Evolutionary conservation across 2,888 invertebrate genomes (phyloP).

Genomic region (Caenorhabditis sp.): DNA sequence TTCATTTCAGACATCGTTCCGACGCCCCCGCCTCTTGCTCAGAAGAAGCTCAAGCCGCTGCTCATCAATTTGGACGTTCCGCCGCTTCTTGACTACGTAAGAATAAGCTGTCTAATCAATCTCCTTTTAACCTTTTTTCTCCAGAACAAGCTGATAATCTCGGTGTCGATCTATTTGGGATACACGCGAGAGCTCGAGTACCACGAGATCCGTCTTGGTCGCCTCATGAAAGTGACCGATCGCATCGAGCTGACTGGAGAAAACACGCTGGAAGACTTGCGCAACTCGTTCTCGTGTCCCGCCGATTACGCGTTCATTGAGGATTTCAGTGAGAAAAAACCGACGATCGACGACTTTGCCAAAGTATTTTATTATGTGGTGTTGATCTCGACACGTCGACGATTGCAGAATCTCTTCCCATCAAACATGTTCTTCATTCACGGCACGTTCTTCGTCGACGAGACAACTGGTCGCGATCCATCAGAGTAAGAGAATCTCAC

Average conservation of each 20-base stretch:
- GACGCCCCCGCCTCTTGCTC: too few relatives aligned
- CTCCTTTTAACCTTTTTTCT: not conserved
- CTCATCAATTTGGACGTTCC: not conserved
- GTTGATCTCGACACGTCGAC: too few relatives aligned
- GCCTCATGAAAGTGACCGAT: conserved; percentile 79
- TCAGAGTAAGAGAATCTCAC: conserved; percentile 80
- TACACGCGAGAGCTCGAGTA: conserved; percentile 62
- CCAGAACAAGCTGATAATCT: conserved; percentile 61
- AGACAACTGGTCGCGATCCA: conserved; percentile 54
- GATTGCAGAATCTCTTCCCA: too few relatives aligned
- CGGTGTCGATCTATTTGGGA: conserved; percentile 64
- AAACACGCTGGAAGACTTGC: conserved; percentile 85
- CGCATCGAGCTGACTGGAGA: conserved; percentile 84
- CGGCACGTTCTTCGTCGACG: conserved; percentile 87
- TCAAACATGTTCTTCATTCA: conserved; percentile 88
- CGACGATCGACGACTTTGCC: conserved; percentile 46
- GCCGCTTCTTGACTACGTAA: not conserved
- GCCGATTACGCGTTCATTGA: conserved; percentile 83
- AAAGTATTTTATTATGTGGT: too few relatives aligned
- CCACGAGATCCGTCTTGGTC: conserved; percentile 67
- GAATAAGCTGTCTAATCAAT: not conserved
- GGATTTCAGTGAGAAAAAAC: conserved; percentile 75
- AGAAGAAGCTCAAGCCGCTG: too few relatives aligned
- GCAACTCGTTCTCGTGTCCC: conserved; percentile 87
- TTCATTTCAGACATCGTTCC: too few relatives aligned